A percentile compares a stretch with the other conserved stretches of the same genome.
phyloP scores from a whole-genome alignment of 2,888 invertebrate species.

The Chalcosyrphus nemorum region DNA sequence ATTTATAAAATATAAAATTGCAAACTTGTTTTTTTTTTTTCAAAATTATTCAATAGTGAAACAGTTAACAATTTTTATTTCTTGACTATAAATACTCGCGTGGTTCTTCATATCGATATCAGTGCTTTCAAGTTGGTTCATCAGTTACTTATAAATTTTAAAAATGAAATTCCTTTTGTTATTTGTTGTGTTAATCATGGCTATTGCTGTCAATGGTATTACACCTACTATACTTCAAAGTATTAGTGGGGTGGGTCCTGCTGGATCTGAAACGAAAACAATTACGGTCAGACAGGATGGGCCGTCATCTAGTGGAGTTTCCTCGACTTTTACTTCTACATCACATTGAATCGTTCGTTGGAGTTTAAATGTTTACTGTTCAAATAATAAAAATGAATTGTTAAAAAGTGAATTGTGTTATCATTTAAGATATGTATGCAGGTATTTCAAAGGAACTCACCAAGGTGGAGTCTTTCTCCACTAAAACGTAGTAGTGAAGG shows the following conservation, averaged over 20 bases:
- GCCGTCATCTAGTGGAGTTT: background rate
- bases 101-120: background rate
- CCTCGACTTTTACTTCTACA: background rate
- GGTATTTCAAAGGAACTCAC: too few species aligned
- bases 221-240: too few species aligned
- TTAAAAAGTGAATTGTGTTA: background rate
- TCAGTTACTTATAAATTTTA: background rate
- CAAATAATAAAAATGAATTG: background rate
- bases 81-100: constrained; percentile 59
- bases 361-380: background rate
- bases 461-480: too few species aligned
- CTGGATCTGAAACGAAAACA: too few species aligned
- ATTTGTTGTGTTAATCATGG: constrained; percentile 76
- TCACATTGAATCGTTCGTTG: background rate
- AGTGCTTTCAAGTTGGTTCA: background rate
- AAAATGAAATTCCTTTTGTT: constrained; percentile 77
- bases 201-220: constrained; percentile 75
- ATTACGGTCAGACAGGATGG: constrained; percentile 74
- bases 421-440: too few species aligned
- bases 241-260: too few species aligned
- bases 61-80: too few species aligned
- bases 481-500: too few species aligned
- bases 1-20: too few species aligned
- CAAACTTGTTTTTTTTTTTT: too few species aligned
- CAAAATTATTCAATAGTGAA: too few species aligned